Conservation (phyloP, 2,797 vertebrate genomes). For the Periophthalmus magnuspinnatus region DNA sequence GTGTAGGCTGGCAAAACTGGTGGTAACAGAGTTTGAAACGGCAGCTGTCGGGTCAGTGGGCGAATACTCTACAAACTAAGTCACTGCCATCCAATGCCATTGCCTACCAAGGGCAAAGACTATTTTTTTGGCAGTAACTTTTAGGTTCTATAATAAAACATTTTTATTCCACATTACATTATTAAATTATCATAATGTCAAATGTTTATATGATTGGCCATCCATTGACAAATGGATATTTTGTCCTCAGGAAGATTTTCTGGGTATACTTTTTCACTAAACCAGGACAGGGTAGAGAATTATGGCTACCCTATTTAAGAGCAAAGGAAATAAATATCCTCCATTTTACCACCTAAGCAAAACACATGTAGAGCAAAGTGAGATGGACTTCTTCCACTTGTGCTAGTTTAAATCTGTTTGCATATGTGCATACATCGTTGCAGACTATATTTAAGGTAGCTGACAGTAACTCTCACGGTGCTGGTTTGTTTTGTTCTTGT, state of each 20-base stretch:
- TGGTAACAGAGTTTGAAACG: too few species aligned
- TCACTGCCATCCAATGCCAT: too few species aligned
- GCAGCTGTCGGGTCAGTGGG: background rate
- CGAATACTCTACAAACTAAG: background rate
- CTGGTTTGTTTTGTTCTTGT: slow-evolving; percentile 22
- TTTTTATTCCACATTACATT: too few species aligned
- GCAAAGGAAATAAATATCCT: slow-evolving; percentile 8
- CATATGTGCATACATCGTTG: slow-evolving; percentile 1
- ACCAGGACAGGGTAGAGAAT: background rate
- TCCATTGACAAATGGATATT: too few species aligned
- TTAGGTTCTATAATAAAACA: too few species aligned
- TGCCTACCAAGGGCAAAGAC: too few species aligned
- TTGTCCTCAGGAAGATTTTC: background rate
- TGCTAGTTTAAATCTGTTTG: slow-evolving; percentile 5
- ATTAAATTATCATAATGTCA: too few species aligned
- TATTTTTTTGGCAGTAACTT: too few species aligned
- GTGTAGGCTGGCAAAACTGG: background rate
- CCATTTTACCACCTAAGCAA: background rate
- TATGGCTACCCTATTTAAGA: slow-evolving; percentile 4
- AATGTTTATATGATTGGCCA: too few species aligned
- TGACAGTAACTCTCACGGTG: slow-evolving; percentile 9
- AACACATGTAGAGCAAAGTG: background rate
- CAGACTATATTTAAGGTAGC: slow-evolving; percentile 25
- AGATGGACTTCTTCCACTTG: slow-evolving; percentile 1
- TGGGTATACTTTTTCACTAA: background rate